Evolutionary conservation across 2,113 vertebrate genomes (phyloP), one percentile per base, ranked within the genome.

Genomic region (Triplophysa tibetana): DNA sequence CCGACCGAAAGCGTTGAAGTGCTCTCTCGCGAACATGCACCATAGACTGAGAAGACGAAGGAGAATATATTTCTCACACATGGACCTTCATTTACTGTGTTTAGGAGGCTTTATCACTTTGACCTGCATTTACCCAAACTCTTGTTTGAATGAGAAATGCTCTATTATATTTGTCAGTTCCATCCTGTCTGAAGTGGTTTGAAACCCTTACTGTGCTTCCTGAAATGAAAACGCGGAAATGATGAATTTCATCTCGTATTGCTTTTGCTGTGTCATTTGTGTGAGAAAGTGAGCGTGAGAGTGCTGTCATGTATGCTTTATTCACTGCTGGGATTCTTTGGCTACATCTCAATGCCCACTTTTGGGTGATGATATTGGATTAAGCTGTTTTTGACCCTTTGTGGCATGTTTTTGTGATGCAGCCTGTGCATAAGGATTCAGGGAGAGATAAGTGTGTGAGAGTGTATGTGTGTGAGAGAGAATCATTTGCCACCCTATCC

Each of bases 251-350:
- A 26, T 41, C 23, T 21, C 54, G 7, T 56, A n/a, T 56, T 56
- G 19, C n/a, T 45, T 74, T 17, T 62, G 21, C 33, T n/a, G 4
- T 75, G 41, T 48, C 58, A 75, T 75, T 75, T 43, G 43, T 19
- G 43, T 63, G 33, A 75, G 41, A 48, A 38, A 29, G 23, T 48
- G 14, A 19, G 11, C 19, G 16, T 61, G 33, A 74, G n/a, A 33
- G n/a, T 73, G 29, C 54, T 70, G 26, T 75, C 48, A 63, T 29
- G 58, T 9, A 8, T 24, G 8, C 21, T 63, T n/a, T 38, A 26
- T 63, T 48, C 72, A 63, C 13, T 75, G 58, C 38, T 62, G 58
- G 14, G 21, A 26, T n/a, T 75, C 41, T 75, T 75, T 62, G 23
- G 38, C 41, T 60, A 19, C 23, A 38, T 74, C 38, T 48, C 43